Evolutionary conservation across 2,113 vertebrate species (phyloP), one percentile per base, ranked within the genome.

Genomic region (Pteruthius melanotis): DNA sequence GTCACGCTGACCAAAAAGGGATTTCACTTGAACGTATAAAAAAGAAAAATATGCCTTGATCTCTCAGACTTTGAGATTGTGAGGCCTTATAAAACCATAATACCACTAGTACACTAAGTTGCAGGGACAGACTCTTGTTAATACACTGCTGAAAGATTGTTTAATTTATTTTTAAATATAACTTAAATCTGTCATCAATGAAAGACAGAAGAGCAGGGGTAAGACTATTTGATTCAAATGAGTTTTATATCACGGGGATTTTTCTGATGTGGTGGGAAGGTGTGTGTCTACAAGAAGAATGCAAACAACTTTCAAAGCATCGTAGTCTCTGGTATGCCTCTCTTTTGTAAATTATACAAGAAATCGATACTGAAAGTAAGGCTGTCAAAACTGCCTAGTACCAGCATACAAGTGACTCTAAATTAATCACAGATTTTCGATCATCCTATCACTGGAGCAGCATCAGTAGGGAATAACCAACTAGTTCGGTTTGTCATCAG

Each of bases 381-480:
- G 83, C 82, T 94, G 95, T 95, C 95, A 49, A 96, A 98, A 86
- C 93, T 93, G 92, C 94, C 97, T 81, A 57, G 92, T 91, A 72
- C 83, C 72, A 96, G 88, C 96, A 94, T 69, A 94, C 69, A 93
- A 95, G 82, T 85, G 85, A 94, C 90, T 97, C 91, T 92, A 97
- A 98, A 97, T 96, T 96, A 95, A 97, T 96, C 93, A 91, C 90
- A 96, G 79, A 87, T 97, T 98, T 98, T 98, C 68, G 85, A 98
- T 98, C 96, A 97, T 61, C 66, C 87, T 94, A 97, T 97, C 96
- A 92, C 65, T 89, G 90, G 92, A 93, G 91, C 33, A 69, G 93
- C 94, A 79, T 93, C 59, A 74, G 97, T 94, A 92, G 78, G 95
- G 93, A 97, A 97, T 97, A 97, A 97, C 86, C 94, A 97, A 97